These are phyloP conservation scores for Troilus luridus DNA, from an alignment of 2,888 invertebrate species.

Conservation along the genomic window DNA sequence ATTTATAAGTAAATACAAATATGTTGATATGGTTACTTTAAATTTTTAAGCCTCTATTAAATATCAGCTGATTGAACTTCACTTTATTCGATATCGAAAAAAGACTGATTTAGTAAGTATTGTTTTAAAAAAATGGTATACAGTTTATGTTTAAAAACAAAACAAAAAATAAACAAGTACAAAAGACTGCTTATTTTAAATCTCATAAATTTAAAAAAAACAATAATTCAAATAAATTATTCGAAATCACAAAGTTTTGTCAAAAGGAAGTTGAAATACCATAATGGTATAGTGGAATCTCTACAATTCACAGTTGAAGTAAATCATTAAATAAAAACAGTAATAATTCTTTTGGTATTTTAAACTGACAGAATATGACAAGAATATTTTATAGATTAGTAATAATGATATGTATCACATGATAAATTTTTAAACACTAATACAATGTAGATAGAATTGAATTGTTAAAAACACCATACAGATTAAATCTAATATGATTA, in stretches of 20 bases:
- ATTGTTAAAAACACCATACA: background rate
- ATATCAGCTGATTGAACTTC: too few species aligned
- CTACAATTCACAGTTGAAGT: background rate
- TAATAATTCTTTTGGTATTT: background rate
- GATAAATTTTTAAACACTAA: background rate
- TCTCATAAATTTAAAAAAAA: background rate
- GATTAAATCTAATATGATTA: background rate
- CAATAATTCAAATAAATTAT: background rate
- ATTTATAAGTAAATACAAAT: background rate
- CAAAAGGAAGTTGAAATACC: background rate
- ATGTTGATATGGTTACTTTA: too few species aligned
- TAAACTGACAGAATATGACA: background rate
- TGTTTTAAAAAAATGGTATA: too few species aligned
- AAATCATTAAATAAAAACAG: background rate
- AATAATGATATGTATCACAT: slow-evolving; percentile 37
- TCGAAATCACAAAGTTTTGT: background rate
- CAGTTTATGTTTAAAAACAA: too few species aligned
- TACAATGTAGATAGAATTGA: background rate
- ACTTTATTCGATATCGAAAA: too few species aligned
- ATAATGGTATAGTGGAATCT: too few species aligned
- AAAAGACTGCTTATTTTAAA: background rate
- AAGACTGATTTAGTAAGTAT: too few species aligned
- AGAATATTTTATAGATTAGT: background rate
- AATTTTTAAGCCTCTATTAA: too few species aligned
- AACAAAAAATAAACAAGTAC: too few species aligned